A percentile compares a stretch with the other conserved stretches of the same genome.
Conservation (phyloP, 2,113 vertebrate species). For the Rhea pennata region DNA sequence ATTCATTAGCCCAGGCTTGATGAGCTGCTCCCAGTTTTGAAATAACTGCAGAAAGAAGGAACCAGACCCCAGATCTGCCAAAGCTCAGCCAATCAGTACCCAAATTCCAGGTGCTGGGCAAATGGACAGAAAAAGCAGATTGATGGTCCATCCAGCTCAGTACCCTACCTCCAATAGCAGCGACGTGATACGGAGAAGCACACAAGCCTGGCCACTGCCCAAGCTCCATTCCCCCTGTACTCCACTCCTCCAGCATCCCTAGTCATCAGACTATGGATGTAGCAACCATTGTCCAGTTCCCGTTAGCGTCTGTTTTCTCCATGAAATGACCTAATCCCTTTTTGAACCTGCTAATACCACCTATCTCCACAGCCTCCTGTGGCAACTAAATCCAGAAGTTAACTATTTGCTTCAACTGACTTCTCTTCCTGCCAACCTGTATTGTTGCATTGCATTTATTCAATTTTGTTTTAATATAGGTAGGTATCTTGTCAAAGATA, state of each 20-base stretch:
- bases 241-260: background rate
- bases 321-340: background rate
- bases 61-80: background rate
- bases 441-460: background rate
- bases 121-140: background rate
- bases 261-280: fast-evolving
- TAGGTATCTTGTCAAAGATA: background rate
- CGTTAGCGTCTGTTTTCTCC: background rate
- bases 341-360: background rate
- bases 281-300: background rate
- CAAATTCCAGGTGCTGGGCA: background rate
- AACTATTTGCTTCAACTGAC: background rate
- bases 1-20: conserved; percentile 65
- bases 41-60: conserved; percentile 6
- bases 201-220: background rate
- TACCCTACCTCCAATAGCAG: background rate
- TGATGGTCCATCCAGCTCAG: background rate
- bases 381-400: background rate
- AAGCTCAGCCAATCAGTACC: background rate
- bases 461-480: background rate
- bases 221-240: background rate
- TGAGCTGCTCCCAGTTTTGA: conserved; percentile 16
- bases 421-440: background rate
- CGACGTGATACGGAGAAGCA: background rate
- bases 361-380: background rate